phyloP scores from a whole-genome alignment of 2,797 vertebrate genomes.

The Macroramphosus scolopax region DNA sequence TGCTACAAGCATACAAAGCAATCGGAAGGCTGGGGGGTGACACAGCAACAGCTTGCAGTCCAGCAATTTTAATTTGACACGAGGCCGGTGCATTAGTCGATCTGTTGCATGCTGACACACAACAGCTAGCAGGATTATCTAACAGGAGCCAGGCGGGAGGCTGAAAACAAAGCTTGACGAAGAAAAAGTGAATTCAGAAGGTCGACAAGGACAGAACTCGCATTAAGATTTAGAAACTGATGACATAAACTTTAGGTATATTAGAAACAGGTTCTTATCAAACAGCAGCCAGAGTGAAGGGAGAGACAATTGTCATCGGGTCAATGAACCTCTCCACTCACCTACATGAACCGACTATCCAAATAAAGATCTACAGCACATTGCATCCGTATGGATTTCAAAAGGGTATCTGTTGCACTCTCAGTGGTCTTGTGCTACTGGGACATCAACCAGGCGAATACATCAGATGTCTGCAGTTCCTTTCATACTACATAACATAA shows the following conservation, averaged over 20 bases:
- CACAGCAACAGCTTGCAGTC: slow-evolving; percentile 31
- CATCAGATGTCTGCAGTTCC: neutral
- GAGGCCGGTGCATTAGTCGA: slow-evolving; percentile 25
- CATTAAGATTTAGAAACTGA: too few relatives aligned
- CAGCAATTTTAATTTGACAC: slow-evolving; percentile 39
- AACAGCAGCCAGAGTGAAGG: too few relatives aligned
- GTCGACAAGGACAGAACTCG: neutral
- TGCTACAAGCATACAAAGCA: slow-evolving; percentile 5
- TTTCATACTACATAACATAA: neutral
- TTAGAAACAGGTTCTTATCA: too few relatives aligned
- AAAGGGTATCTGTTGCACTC: neutral
- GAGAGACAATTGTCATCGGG: neutral
- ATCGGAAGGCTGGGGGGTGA: slow-evolving; percentile 6
- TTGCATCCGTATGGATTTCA: neutral
- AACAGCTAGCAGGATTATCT: slow-evolving; percentile 25
- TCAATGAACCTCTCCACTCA: neutral
- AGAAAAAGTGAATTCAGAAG: neutral
- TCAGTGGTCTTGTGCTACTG: neutral
- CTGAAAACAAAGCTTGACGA: slow-evolving; percentile 1
- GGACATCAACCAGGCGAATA: neutral
- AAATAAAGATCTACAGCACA: slow-evolving; percentile 1
- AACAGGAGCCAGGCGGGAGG: neutral
- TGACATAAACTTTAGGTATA: too few relatives aligned
- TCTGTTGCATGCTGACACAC: slow-evolving; percentile 30
- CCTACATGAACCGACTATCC: neutral